Evolutionary conservation across 1,140 invertebrate species (phyloP).

Genomic region (Mamestra configurata): DNA sequence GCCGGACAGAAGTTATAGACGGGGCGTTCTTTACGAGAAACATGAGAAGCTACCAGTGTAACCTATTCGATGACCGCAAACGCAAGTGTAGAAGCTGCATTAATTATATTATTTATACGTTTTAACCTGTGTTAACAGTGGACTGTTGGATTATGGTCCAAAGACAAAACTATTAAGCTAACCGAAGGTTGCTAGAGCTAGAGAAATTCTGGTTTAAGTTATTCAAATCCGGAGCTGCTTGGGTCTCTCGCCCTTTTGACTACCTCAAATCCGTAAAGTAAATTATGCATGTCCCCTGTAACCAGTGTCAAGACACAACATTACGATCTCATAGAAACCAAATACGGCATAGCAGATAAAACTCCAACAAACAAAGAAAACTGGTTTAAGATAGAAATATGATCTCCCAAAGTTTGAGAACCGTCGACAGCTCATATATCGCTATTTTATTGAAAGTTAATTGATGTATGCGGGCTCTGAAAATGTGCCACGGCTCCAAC

Average conservation of each 20-base stretch:
- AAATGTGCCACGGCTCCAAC: conserved; percentile 67
- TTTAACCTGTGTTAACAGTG: no score
- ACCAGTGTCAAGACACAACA: background rate
- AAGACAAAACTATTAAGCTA: background rate
- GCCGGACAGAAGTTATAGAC: conserved; percentile 12
- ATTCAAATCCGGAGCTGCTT: background rate
- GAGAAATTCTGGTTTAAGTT: background rate
- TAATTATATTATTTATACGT: background rate
- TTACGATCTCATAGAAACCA: background rate
- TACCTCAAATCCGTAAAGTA: background rate
- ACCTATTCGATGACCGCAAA: background rate
- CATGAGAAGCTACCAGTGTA: conserved; percentile 2
- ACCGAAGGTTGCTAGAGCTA: background rate
- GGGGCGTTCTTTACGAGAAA: conserved; percentile 24
- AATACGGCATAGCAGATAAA: background rate
- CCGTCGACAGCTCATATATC: conserved; percentile 47
- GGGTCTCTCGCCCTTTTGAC: background rate
- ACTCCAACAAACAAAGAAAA: no score
- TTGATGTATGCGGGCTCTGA: conserved; percentile 73
- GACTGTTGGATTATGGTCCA: no score
- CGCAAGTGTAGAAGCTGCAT: background rate
- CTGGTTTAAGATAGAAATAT: background rate
- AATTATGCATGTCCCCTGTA: background rate
- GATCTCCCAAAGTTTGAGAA: conserved; percentile 47
- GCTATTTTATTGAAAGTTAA: conserved; percentile 73